Base-by-base conservation (phyloP, 2,888 invertebrate species). In the Drosophila colorata region DNA sequence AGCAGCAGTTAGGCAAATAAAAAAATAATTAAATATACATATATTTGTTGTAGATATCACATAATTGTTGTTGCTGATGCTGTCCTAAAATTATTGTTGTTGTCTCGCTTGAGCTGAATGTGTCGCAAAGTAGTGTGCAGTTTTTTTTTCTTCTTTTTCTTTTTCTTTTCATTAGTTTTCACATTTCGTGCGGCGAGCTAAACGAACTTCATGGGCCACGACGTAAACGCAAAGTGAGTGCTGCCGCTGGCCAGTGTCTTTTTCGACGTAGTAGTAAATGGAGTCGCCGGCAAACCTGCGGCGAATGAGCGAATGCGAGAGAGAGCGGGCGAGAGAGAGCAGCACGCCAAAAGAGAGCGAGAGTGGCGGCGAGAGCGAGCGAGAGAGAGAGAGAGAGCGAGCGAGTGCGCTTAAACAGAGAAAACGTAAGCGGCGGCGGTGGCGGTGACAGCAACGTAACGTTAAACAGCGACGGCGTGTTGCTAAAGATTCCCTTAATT, bases 151-250 rank as follows among this genome's bases (percentile, higher is more conserved):
- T n/a, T 85, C 73, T 57, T 70, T 63, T 52, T 23, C 14, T 64
- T 47, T 56, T 64, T 60, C 25, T 70, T 66, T 66, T 61, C 60
- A 74, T 60, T 47, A 52, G 65, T 70, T 66, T 81, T 74, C 59
- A 70, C 69, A 72, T 72, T 74, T 80, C 72, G 51, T 74, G 48
- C 59, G 67, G 64, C 69, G 76, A 69, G 67, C 70, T 58, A 46
- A 81, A 64, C 81, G 82, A 88, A 85, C 85, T 85, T 87, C 72
- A 77, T 80, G 69, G 72, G 83, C 74, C 86, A 78, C 84, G 69
- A 78, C 86, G 83, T 72, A 83, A 86, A 86, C 74, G 87, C 76
- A 82, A 87, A 85, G 64, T 78, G 84, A 77, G 52, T 52, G 70
- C 64, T 66, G 68, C 55, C 57, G 11, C 33, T 58, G 60, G 57